Evolutionary conservation across 2,113 vertebrate species (phyloP).

Genomic region (Cyanoderma ruficeps): DNA sequence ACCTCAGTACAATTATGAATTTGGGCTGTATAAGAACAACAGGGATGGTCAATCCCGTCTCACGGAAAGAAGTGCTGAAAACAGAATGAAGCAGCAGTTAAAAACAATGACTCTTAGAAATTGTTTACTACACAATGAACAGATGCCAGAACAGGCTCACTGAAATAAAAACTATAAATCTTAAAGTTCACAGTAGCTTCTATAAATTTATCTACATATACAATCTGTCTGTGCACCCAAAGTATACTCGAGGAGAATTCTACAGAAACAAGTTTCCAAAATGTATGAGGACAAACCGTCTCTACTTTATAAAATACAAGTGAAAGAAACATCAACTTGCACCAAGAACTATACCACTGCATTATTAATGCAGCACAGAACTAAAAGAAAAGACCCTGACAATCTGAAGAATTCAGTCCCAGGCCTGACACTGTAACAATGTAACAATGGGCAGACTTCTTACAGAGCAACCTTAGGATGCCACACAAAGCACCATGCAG

Average conservation of each 20-base stretch:
- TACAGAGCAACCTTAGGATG: fast-evolving
- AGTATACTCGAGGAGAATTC: neutral
- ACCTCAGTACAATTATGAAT: neutral
- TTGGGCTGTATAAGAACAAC: neutral
- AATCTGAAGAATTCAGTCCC: neutral
- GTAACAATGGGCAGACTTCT: neutral
- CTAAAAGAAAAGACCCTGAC: neutral
- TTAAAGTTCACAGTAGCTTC: neutral
- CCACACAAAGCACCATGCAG: neutral
- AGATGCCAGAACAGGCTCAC: neutral
- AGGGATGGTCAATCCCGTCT: neutral
- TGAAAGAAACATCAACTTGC: neutral
- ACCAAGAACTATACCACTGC: neutral
- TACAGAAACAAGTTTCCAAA: neutral
- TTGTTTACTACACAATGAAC: neutral
- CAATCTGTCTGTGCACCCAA: neutral
- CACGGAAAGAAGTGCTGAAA: neutral
- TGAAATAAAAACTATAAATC: neutral
- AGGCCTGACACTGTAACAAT: neutral
- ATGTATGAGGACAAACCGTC: neutral
- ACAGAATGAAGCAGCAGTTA: neutral
- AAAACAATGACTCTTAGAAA: neutral
- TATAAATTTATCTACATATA: neutral
- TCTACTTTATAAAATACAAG: neutral
- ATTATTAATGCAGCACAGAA: neutral